Conservation (phyloP, 2,113 vertebrate species). For the Engystomops pustulosus region DNA sequence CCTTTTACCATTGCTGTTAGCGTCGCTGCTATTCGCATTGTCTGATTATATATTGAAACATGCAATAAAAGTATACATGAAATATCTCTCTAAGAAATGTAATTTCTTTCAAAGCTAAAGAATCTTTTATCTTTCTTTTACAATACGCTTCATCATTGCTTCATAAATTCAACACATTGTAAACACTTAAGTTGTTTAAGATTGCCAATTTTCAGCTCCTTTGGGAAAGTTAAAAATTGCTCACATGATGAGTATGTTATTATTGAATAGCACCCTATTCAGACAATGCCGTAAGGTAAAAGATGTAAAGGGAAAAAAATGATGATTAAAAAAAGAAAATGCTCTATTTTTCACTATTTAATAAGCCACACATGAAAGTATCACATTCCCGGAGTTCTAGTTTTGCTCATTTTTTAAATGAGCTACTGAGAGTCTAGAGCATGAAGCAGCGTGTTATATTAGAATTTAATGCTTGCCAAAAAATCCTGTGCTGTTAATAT, state of each 20-base stretch:
- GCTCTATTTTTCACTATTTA: conserved; percentile 34
- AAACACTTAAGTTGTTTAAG: conserved; percentile 3
- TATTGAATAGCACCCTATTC: conserved; percentile 27
- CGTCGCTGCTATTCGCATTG: background rate
- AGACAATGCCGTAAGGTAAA: conserved; percentile 16
- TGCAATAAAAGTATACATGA: background rate
- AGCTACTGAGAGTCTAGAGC: conserved; percentile 1
- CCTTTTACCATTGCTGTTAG: background rate
- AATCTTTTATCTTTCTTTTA: background rate
- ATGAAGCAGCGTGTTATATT: background rate
- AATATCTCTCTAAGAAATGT: conserved; percentile 5
- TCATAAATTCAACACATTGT: background rate
- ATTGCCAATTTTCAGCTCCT: conserved; percentile 9
- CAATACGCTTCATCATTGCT: background rate
- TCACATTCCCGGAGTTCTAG: background rate
- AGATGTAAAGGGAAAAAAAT: conserved; percentile 10
- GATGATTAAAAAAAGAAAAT: conserved; percentile 27
- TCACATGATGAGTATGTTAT: conserved; percentile 10
- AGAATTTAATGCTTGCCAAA: background rate
- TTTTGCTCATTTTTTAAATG: conserved; percentile 23
- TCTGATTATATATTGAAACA: background rate
- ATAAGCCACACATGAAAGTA: conserved; percentile 6
- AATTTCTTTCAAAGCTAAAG: background rate
- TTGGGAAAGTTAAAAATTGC: conserved; percentile 14
- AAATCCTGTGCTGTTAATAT: background rate